Percentiles rank a stretch among this genome's conserved stretches.
Evolutionary conservation across 2,113 vertebrate genomes (phyloP).

Genomic region (Ciconia stormi): DNA sequence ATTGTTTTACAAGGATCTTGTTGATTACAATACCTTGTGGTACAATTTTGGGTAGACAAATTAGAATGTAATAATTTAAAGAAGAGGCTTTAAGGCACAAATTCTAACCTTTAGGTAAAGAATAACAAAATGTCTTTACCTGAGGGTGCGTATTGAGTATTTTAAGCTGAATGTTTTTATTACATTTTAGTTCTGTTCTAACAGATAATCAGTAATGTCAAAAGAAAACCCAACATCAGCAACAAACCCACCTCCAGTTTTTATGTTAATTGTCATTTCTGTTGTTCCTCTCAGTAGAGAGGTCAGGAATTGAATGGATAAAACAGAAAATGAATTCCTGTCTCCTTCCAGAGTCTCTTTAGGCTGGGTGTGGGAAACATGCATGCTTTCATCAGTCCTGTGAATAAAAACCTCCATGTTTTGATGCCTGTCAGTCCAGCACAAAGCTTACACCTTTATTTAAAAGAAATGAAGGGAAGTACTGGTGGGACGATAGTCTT

Average conservation of each 20-base stretch:
- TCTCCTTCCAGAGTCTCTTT: neutral
- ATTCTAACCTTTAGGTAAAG: neutral
- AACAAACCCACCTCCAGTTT: neutral
- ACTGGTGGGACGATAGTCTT: neutral
- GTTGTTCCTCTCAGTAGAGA: neutral
- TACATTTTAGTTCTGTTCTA: neutral
- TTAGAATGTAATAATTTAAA: neutral
- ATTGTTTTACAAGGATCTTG: neutral
- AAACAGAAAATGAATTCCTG: neutral
- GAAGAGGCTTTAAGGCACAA: neutral
- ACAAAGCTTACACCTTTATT: neutral
- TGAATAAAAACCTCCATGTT: neutral
- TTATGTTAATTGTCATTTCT: neutral
- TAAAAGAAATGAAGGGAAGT: neutral
- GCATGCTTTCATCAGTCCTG: neutral
- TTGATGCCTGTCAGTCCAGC: neutral
- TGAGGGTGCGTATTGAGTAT: neutral
- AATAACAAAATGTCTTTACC: neutral
- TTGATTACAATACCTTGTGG: neutral
- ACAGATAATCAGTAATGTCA: neutral
- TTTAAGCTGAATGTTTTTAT: neutral
- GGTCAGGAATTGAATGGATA: neutral
- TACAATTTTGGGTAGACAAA: neutral
- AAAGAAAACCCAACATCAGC: neutral
- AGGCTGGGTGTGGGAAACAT: neutral